Conservation (phyloP, 2,888 invertebrate species). For the Griposia aprilina region DNA sequence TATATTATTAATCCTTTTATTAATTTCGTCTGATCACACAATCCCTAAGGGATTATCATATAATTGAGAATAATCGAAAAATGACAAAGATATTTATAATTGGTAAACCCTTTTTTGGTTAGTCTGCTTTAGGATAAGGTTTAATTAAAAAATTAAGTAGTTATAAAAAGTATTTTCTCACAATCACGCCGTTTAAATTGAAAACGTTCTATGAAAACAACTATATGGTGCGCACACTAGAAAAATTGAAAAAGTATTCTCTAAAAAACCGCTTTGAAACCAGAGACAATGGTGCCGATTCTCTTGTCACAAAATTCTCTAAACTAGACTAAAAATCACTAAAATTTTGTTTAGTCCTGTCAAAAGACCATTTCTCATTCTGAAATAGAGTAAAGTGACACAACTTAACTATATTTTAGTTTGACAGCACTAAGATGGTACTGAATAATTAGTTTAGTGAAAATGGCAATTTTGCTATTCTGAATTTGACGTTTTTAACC, state of each 20-base stretch:
- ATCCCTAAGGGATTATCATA: conserved; percentile 5
- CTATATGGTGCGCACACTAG: neutral
- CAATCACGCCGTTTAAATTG: neutral
- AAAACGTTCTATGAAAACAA: neutral
- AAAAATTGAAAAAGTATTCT: neutral
- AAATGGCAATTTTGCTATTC: too few species aligned
- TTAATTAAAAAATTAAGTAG: neutral
- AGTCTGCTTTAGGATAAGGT: neutral
- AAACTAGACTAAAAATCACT: too few species aligned
- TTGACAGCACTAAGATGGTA: too few species aligned
- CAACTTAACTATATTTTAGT: too few species aligned
- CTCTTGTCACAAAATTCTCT: too few species aligned
- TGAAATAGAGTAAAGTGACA: too few species aligned
- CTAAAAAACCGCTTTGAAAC: neutral
- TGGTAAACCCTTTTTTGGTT: neutral
- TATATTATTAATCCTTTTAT: conserved; percentile 4
- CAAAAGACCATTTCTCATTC: too few species aligned
- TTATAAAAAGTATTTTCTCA: neutral
- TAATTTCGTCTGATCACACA: conserved; percentile 34
- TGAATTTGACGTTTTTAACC: too few species aligned
- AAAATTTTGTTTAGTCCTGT: too few species aligned
- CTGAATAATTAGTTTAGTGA: too few species aligned
- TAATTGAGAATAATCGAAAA: conserved; percentile 10
- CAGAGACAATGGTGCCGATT: too few species aligned
- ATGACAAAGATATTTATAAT: neutral